phyloP scores from a whole-genome alignment of 2,113 vertebrate species.

The Gnathonemus longibarbis region DNA sequence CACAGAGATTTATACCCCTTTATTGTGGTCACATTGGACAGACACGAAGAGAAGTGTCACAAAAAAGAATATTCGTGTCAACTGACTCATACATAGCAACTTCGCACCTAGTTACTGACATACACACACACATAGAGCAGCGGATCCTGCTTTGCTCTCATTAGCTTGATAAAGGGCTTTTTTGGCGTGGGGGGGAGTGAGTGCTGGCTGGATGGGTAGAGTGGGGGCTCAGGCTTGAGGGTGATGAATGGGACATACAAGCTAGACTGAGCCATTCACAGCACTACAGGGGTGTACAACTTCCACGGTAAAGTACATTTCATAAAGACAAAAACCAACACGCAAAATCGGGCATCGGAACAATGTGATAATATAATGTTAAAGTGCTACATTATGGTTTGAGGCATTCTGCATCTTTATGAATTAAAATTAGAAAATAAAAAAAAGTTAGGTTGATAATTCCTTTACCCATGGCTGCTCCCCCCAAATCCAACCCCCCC shows the following conservation, averaged over 20 bases:
- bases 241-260: slow-evolving; percentile 63
- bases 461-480: slow-evolving; percentile 29
- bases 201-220: slow-evolving; percentile 42
- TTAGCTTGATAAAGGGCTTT: slow-evolving; percentile 67
- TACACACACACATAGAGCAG: slow-evolving; percentile 27
- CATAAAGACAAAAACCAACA: neutral
- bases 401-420: neutral
- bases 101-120: neutral
- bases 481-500: neutral
- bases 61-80: neutral
- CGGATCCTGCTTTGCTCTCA: slow-evolving; percentile 63
- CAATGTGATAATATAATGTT: neutral
- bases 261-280: slow-evolving; percentile 57
- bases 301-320: slow-evolving; percentile 14
- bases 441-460: neutral
- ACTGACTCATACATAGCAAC: neutral
- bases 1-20: neutral
- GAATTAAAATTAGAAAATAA: neutral
- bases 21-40: neutral
- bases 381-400: neutral
- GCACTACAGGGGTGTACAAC: slow-evolving; percentile 44
- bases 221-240: slow-evolving; percentile 54
- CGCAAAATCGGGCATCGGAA: neutral
- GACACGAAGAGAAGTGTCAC: neutral
- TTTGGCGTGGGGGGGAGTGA: slow-evolving; percentile 37